Percentiles rank a stretch among this genome's conserved stretches.
Conservation (phyloP, 2,888 invertebrate species). For the Pomacea canaliculata region DNA sequence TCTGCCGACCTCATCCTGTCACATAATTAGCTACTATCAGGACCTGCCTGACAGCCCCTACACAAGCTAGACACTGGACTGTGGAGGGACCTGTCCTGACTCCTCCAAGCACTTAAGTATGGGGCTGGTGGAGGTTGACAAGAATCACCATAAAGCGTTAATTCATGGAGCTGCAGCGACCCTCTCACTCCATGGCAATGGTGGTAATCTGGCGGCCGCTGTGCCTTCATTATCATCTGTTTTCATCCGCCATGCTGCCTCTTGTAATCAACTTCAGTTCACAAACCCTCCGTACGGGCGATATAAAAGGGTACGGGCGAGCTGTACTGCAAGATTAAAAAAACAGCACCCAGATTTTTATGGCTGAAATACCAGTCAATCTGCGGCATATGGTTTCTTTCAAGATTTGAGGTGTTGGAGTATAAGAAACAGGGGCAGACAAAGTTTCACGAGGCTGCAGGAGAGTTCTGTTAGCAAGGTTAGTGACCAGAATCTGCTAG, state of each 20-base stretch:
- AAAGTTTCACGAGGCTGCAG: neutral
- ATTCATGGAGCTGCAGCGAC: too few species aligned
- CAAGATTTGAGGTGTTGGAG: neutral
- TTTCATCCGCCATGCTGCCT: neutral
- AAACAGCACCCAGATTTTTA: neutral
- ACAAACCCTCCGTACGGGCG: neutral
- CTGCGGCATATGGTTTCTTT: neutral
- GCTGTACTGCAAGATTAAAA: neutral
- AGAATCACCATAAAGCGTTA: too few species aligned
- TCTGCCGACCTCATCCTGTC: too few species aligned
- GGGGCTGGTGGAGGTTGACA: too few species aligned
- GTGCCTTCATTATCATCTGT: neutral
- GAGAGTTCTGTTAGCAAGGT: neutral
- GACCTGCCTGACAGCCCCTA: too few species aligned
- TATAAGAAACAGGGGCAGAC: neutral
- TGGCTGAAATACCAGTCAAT: constrained; percentile 1
- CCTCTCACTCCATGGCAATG: too few species aligned
- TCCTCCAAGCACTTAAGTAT: too few species aligned
- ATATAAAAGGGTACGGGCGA: neutral
- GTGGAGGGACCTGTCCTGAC: too few species aligned
- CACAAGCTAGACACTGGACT: too few species aligned
- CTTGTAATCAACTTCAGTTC: neutral
- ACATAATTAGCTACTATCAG: too few species aligned
- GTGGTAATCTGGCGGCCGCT: too few species aligned
- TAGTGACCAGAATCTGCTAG: neutral